Conservation (phyloP, 1,140 invertebrate species). For the Solenopsis invicta region DNA sequence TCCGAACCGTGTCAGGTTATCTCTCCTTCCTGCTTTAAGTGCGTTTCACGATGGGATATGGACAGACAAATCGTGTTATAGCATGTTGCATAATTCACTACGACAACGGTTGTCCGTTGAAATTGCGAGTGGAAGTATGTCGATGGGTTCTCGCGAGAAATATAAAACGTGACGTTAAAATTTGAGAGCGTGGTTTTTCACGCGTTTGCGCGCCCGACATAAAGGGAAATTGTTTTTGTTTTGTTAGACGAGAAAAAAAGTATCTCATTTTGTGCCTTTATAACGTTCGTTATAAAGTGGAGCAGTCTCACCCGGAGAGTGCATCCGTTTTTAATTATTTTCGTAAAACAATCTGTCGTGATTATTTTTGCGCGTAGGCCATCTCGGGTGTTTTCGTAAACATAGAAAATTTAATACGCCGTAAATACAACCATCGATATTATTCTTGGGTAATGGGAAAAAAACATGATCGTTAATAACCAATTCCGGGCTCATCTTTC, state of each 20-base stretch:
- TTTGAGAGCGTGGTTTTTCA: not conserved
- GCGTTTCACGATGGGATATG: not conserved
- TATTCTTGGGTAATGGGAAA: not conserved
- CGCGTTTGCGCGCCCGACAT: not conserved
- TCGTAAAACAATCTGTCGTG: conserved; percentile 16
- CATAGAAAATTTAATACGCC: not conserved
- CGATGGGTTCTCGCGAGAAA: not conserved
- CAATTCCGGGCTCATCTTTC: not conserved
- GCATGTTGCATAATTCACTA: conserved; percentile 40
- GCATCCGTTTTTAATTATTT: not conserved
- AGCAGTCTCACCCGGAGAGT: not conserved
- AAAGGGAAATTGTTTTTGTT: not conserved
- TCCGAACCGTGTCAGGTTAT: conserved; percentile 1
- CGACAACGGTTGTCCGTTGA: not conserved
- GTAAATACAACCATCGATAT: not conserved
- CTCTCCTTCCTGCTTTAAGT: conserved; percentile 11
- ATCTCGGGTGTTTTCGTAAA: not conserved
- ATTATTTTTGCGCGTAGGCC: not conserved
- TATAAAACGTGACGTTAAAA: not conserved
- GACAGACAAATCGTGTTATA: conserved; percentile 21
- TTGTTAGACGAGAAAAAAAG: not conserved
- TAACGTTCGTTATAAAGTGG: not conserved
- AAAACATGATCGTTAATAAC: not conserved
- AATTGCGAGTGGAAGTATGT: conserved; percentile 12
- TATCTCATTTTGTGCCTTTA: too few relatives aligned